A percentile compares a stretch with the other conserved stretches of the same genome.
Conservation (phyloP, 2,113 vertebrate genomes). For the Ursus arctos region DNA sequence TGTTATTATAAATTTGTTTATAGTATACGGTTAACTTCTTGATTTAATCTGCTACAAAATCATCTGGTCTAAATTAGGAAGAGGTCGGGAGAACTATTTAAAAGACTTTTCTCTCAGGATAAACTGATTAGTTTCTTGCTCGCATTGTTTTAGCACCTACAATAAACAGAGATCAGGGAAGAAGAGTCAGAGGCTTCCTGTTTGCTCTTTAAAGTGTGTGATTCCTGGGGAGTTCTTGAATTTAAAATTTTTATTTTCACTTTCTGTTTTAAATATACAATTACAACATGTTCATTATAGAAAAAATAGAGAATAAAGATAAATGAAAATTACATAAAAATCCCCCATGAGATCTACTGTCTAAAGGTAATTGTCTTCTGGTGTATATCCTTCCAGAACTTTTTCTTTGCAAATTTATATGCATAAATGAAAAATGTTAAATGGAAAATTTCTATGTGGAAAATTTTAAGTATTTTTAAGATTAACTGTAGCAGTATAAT, state of each 20-base stretch:
- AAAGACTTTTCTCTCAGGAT: background rate
- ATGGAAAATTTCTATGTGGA: background rate
- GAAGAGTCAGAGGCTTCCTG: background rate
- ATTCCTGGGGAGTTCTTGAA: background rate
- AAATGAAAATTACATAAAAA: background rate
- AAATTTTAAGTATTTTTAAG: background rate
- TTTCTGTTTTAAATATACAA: conserved; percentile 42
- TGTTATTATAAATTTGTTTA: conserved; percentile 27
- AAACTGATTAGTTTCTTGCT: background rate
- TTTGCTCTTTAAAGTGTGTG: conserved; percentile 3
- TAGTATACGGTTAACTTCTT: background rate
- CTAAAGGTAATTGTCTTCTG: conserved; percentile 4
- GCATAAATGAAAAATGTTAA: background rate
- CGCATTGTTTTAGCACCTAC: background rate
- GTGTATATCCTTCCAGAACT: background rate
- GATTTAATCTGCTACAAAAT: conserved; percentile 24
- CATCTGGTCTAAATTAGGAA: conserved; percentile 40
- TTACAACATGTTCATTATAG: background rate
- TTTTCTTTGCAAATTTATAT: conserved; percentile 9
- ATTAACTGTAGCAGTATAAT: background rate
- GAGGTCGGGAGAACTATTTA: background rate
- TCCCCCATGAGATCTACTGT: background rate
- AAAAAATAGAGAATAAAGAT: background rate
- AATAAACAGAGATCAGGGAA: background rate
- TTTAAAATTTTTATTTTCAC: conserved; percentile 46